Evolutionary conservation across 1,140 invertebrate genomes (phyloP), one percentile per base, ranked within the genome.

Genomic region (Drosophila truncata): DNA sequence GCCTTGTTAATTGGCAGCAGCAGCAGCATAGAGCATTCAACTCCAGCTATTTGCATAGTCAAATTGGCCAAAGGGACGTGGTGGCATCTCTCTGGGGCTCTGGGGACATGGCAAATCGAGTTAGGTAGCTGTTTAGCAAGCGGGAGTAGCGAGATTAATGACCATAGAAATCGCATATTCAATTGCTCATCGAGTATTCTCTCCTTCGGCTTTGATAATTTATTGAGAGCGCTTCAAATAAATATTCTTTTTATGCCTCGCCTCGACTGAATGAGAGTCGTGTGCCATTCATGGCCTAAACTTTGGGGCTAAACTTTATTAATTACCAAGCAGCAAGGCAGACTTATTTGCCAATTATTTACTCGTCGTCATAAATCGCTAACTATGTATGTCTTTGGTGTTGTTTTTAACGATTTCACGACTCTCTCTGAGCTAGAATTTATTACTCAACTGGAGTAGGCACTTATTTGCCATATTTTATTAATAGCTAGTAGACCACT

Each of bases 1-100:
- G 47, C n/a, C 49, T 14, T 50, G 81, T 90, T 88, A 88, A 88
- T 88, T 88, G 85, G 85, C 85, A 90, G 77, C 77, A 88, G 90
- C 90, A 85, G 85, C 85, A 90, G 77, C 77, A 47, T 44, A 33
- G 46, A 70, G 69, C 82, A 58, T 62, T 74, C 75, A 76, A 81
- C 57, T 66, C 62, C 29, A 61, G 63, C 66, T 76, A 87, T 87
- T 87, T 87, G 83, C 83, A 88, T 87, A 88, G 80, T 46, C 80
- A 88, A 87, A 83, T 87, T 83, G 84, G 80, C 84, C 60, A 49
- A 44, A 23, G 37, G 20, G 42, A 46, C 16, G 42, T 16, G 44
- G 42, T 16, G 11, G 42, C 0, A 6, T 6, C 6, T 14, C 0
- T 16, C 5, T 4, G 10, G 2, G 4, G 10, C 42, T 46, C 18